Base-by-base conservation (phyloP, 2,797 vertebrate species). In the Danio jaintianensis region DNA sequence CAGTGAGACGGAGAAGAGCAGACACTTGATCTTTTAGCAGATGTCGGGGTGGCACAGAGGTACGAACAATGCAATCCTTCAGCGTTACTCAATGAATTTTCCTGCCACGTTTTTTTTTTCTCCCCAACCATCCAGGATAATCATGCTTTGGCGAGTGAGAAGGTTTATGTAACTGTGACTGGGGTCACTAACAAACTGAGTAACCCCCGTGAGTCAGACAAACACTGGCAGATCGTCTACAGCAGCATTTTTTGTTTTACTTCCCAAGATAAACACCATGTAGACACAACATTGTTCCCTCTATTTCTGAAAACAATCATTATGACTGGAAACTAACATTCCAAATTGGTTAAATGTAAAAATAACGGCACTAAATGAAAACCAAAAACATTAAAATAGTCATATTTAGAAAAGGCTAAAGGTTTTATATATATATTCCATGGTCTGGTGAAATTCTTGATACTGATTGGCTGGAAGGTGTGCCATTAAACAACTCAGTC, bases 101-200 rank as follows among this genome's bases (percentile, higher is more conserved):
- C 48, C 61, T 22, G 1, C 53, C 52, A n/a, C 0, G 7, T 36
- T 91, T 91, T 88, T 87, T 36, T 91, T 91, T 88, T 87, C 89
- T 84, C 87, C 87, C 85, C 86, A n/a, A n/a, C 89, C 1, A 29
- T 88, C 87, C 88, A 89, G 88, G 89, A 87, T 88, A 92, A 91
- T 90, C 91, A 88, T 90, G 59, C 89, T 91, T 90, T 92, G 91
- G 91, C 89, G 89, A 90, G 89, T 88, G 87, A 91, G 90, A 87
- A 89, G 87, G 80, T 89, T 94, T 93, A 92, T 79, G 88, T 90
- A 93, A 93, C 88, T 84, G 80, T 90, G 89, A 93, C 92, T 89
- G 82, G 91, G 90, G 92, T 92, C 92, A 92, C 90, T 92, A 89
- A 91, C 89, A 86, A 92, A 90, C 90, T 89, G 91, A 90, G 89